Conservation (phyloP, 2,888 invertebrate genomes). For the Aphodius sticticus region DNA sequence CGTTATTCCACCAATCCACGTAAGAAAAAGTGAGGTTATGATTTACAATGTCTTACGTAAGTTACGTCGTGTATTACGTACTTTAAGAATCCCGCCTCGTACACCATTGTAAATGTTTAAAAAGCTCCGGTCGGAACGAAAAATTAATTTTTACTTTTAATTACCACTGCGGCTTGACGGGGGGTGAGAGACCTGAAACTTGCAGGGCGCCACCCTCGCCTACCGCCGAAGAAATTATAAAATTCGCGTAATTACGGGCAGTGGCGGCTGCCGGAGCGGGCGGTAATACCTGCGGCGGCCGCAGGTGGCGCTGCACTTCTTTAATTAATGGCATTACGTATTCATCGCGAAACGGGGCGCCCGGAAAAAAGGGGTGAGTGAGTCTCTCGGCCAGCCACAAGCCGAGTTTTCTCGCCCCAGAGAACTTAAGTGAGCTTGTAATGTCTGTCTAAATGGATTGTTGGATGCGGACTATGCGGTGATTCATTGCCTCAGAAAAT, state of each 20-base stretch:
- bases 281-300: constrained; percentile 55
- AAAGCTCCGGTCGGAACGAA: neutral
- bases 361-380: constrained; percentile 33
- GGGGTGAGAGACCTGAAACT: constrained; percentile 8
- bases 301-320: constrained; percentile 60
- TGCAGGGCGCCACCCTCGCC: neutral
- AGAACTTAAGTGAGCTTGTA: constrained; percentile 10
- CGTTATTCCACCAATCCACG: too few species aligned
- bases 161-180: constrained; percentile 5
- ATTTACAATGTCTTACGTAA: too few species aligned
- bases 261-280: neutral
- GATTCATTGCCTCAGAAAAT: constrained; percentile 18
- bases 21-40: neutral
- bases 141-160: constrained; percentile 4
- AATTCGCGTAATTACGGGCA: constrained; percentile 23
- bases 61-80: too few species aligned
- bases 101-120: neutral
- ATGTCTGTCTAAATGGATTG: constrained; percentile 16
- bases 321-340: constrained; percentile 62
- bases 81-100: too few species aligned
- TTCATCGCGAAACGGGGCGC: constrained; percentile 51
- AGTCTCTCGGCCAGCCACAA: neutral
- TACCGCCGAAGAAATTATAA: neutral
- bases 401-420: neutral
- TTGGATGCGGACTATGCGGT: neutral